Base-by-base conservation (phyloP, 2,797 vertebrate species). In the Xenops minutus region DNA sequence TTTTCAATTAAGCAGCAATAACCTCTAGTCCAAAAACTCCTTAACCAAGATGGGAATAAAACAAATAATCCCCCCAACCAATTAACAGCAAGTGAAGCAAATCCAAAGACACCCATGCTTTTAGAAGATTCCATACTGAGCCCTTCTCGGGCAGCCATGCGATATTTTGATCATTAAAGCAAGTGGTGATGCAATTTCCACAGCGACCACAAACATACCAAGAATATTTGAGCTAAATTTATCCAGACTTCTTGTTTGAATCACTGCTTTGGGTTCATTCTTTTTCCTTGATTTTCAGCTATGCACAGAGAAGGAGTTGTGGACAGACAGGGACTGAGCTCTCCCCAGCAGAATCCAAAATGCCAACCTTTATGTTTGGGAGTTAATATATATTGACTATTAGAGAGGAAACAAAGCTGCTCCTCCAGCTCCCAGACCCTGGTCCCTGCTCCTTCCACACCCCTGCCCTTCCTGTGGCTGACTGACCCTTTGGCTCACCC, bases 171-270 rank as follows among this genome's bases (percentile, higher is more conserved):
- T 96, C 80, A 93, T 83, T 95, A 93, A 96, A 96, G 67, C 39
- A 48, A 95, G 90, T 55, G 51, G 69, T 85, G 92, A 83, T 94
- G 84, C 34, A 80, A 96, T 92, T 95, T 97, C 96, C 93, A 97
- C 74, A 63, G 92, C 5, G 46, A 97, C 96, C 96, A 80, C 96
- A 97, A 97, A 93, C 88, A 97, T 97, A 92, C 95, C 93, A 94
- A 85, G 96, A 97, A 98, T 97, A 94, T 88, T 95, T 94, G 95
- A 84, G 94, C 93, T 96, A 92, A 43, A 88, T 97, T 96, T 83
- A 88, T 89, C 66, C 83, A 84, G 88, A 85, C 90, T 91, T 83
- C 89, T 78, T 30, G 39, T 87, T 85, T 92, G 95, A 95, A 75
- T 97, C 95, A 92, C n/a, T 63, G n/a, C 83, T 69, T 43, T 30